These are phyloP conservation scores for Ochotona curzoniae DNA, from an alignment of 2,113 vertebrate genomes.

Conservation along the genomic window DNA sequence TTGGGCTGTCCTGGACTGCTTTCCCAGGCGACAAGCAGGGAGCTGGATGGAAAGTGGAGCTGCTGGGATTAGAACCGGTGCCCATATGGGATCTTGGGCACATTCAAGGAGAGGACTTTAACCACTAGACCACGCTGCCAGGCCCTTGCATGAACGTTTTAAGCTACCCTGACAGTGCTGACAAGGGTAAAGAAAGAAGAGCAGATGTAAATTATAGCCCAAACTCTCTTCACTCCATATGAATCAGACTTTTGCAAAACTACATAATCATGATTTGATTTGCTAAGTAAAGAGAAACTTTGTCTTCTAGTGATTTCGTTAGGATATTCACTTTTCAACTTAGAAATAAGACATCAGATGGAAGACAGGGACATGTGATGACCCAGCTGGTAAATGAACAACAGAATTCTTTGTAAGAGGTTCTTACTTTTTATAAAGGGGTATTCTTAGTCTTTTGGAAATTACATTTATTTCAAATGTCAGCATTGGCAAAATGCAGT, in stretches of 20 bases:
- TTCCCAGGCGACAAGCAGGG: no score
- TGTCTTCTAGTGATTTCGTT: background rate
- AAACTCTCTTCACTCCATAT: background rate
- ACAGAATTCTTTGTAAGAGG: background rate
- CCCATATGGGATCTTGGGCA: no score
- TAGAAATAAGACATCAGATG: background rate
- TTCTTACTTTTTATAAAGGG: background rate
- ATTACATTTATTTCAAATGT: background rate
- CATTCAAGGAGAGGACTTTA: no score
- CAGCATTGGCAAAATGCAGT: background rate
- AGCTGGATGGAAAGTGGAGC: no score
- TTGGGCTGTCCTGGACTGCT: no score
- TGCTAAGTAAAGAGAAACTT: background rate
- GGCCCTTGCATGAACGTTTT: no score
- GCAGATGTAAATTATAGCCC: background rate
- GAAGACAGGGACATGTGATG: background rate
- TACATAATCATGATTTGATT: background rate
- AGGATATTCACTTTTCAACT: background rate
- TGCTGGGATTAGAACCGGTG: no score
- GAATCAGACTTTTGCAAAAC: background rate
- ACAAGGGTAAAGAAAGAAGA: rapidly evolving
- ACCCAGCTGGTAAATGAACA: background rate
- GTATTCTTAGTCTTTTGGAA: background rate
- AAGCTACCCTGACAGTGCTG: background rate
- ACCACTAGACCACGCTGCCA: no score